A percentile compares a stretch with the other conserved stretches of the same genome.
These are phyloP conservation scores for Campylomormyrus tamandua DNA, from an alignment of 2,113 vertebrate species.

Conservation along the genomic window DNA sequence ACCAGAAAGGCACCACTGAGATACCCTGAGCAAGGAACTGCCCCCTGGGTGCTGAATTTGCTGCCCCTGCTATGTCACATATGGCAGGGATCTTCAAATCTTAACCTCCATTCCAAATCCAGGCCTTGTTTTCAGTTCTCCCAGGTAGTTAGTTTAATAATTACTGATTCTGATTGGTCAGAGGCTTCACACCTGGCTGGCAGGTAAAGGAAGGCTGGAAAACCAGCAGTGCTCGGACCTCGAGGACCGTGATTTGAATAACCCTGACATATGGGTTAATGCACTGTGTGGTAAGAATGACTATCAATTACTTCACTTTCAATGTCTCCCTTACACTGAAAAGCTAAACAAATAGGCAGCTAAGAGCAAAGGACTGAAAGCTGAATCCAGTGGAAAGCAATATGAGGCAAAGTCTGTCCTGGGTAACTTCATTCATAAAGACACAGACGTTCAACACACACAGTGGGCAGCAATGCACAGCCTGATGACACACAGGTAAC, in stretches of 20 bases:
- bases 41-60: too few relatives aligned
- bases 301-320: neutral
- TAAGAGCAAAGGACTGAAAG: neutral
- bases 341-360: neutral
- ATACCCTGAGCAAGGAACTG: neutral
- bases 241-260: too few relatives aligned
- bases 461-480: neutral
- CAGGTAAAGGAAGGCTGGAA: too few relatives aligned
- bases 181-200: too few relatives aligned
- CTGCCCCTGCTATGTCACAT: neutral
- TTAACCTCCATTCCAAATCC: too few relatives aligned
- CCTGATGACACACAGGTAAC: neutral
- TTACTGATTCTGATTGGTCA: too few relatives aligned
- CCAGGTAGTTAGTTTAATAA: too few relatives aligned
- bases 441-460: neutral
- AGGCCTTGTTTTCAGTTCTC: too few relatives aligned
- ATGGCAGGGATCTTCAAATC: too few relatives aligned
- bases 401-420: neutral
- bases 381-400: neutral
- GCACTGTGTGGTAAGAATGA: neutral
- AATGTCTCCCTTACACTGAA: neutral
- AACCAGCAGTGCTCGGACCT: too few relatives aligned
- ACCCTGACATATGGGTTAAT: neutral
- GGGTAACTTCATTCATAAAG: neutral
- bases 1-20: neutral